Evolutionary conservation across 2,797 vertebrate species (phyloP), one percentile per base, ranked within the genome.

Genomic region (Molossus alvarezi): DNA sequence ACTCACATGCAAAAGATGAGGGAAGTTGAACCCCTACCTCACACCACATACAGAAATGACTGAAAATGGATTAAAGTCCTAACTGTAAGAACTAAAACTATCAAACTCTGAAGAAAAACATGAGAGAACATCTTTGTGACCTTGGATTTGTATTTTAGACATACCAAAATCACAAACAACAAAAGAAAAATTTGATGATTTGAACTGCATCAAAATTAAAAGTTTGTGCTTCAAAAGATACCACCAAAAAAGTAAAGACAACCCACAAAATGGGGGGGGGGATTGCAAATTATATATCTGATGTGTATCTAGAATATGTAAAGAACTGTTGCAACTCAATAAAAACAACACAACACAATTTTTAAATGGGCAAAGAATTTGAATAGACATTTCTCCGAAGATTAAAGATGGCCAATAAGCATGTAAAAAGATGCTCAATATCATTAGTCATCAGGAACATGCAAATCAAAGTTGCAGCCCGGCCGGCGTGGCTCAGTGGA

Each of bases 121-220:
- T 69, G n/a, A 69, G 11, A 86, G 62, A 60, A 65, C 33, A 23
- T 60, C 23, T 23, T 51, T 58, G 53, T 51, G 91, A 58, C 13
- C 73, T 79, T 51, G 11, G 55, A 87, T 80, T 80, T 80, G 13
- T 33, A 64, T 81, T 58, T 85, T n/a, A 45, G 60, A n/a, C 41
- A 5, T 29, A 57, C 60, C 60, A 55, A 62, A 64, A 73, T 41
- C 65, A 88, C 20, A 88, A 81, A 7, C 14, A 57, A 45, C 48
- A 64, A n/a, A 41, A 73, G 14, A 55, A 69, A 79, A 92, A 27
- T 23, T 51, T 55, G 45, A 27, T 14, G 9, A 53, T 62, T n/a
- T 29, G 1, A 45, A 71, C 41, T 86, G 79, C 71, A 92, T 93
- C 55, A n/a, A 88, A 80, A 93, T 79, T 51, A 45, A 55, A 77